These are phyloP conservation scores for Melinopterus prodromus DNA, from an alignment of 2,888 invertebrate genomes.

Conservation along the genomic window DNA sequence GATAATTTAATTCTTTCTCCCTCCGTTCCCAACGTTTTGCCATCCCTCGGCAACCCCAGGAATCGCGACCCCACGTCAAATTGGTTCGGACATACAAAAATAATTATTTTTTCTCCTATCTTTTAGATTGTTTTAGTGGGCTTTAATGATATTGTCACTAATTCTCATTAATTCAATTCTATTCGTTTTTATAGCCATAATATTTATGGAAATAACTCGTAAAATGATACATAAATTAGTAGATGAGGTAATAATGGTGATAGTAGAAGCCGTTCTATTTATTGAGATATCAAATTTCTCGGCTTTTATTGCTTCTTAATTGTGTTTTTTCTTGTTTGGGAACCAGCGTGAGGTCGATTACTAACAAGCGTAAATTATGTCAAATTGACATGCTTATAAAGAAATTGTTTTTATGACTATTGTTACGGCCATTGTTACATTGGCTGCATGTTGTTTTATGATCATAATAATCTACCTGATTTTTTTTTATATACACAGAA, in stretches of 20 bases:
- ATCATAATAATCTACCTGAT: neutral
- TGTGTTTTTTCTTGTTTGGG: neutral
- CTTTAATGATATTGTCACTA: no score
- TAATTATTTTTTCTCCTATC: neutral
- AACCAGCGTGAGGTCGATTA: neutral
- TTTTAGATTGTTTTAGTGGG: neutral
- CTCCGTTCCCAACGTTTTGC: conserved; percentile 6
- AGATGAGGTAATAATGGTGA: neutral
- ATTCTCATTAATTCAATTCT: no score
- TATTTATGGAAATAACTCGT: no score
- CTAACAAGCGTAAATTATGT: neutral
- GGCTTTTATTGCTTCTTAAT: conserved; percentile 14
- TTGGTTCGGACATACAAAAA: neutral
- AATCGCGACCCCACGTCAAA: neutral
- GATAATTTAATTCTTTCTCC: conserved; percentile 22
- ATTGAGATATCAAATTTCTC: conserved; percentile 16
- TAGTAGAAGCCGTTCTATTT: neutral
- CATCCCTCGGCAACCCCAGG: neutral
- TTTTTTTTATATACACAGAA: no score
- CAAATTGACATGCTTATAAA: neutral
- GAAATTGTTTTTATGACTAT: neutral
- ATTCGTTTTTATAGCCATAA: no score
- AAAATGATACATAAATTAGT: no score
- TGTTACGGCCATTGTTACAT: conserved; percentile 11
- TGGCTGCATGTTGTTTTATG: neutral